Conservation (phyloP, 2,113 vertebrate genomes). For the Forbesichthys agassizii region DNA sequence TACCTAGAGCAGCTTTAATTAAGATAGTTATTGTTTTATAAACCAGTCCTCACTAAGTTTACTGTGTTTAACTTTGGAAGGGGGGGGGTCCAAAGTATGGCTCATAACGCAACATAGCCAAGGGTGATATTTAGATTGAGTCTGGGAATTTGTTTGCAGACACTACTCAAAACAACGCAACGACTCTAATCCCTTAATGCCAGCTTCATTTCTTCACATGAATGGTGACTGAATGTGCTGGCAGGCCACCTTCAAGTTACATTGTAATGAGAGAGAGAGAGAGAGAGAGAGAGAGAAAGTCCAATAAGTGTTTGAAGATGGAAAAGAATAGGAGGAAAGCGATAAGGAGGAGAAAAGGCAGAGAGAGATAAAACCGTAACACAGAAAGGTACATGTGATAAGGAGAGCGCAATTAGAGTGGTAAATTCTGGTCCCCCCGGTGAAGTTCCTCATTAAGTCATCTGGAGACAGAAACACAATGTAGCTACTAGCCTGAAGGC, state of each 20-base stretch:
- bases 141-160: too few species aligned
- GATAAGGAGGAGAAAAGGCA: background rate
- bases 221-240: background rate
- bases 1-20: too few species aligned
- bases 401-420: constrained; percentile 71
- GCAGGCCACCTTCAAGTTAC: constrained; percentile 8
- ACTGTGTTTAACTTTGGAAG: too few species aligned
- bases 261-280: constrained; percentile 17
- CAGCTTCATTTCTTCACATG: background rate
- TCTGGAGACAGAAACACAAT: constrained; percentile 37
- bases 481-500: constrained; percentile 37
- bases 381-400: constrained; percentile 47
- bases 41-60: too few species aligned
- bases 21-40: too few species aligned
- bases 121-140: too few species aligned
- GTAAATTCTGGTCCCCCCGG: constrained; percentile 61
- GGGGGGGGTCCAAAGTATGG: too few species aligned
- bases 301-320: background rate
- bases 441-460: constrained; percentile 66
- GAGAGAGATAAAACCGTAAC: background rate
- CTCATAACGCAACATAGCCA: too few species aligned
- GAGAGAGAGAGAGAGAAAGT: constrained; percentile 27
- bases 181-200: background rate
- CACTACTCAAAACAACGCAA: background rate
- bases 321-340: background rate